Percentiles rank a stretch among this genome's conserved stretches.
Conservation (phyloP, 2,888 invertebrate species). For the Phania funesta region DNA sequence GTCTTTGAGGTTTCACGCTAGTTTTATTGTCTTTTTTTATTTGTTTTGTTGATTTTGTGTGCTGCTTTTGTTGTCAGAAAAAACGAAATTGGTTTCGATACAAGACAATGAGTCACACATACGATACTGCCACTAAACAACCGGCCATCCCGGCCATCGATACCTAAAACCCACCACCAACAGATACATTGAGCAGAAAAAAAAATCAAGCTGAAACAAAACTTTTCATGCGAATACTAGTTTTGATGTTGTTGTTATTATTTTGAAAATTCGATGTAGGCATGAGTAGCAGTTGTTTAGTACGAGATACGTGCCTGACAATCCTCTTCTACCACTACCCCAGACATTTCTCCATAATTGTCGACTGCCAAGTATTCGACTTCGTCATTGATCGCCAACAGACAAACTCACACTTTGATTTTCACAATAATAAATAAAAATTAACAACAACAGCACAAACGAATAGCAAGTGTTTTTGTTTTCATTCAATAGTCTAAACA, state of each 20-base stretch:
- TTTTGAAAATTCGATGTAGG: conserved; percentile 46
- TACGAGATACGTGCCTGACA: conserved; percentile 28
- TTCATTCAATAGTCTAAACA: background rate
- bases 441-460: background rate
- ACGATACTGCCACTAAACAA: conserved; percentile 40
- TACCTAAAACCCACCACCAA: conserved; percentile 46
- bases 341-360: conserved; percentile 13
- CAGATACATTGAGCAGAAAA: conserved; percentile 32
- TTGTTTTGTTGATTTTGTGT: too few relatives aligned
- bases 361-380: background rate
- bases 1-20: conserved; percentile 5
- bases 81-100: conserved; percentile 47
- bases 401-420: conserved; percentile 27
- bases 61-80: background rate
- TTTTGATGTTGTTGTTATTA: conserved; percentile 1
- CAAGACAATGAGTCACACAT: conserved; percentile 60
- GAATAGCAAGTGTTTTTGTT: conserved; percentile 58
- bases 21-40: conserved; percentile 10
- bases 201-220: conserved; percentile 16
- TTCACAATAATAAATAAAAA: conserved; percentile 33
- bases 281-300: conserved; percentile 35
- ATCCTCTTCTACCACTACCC: background rate
- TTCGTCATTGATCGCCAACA: conserved; percentile 45
- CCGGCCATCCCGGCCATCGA: conserved; percentile 28
- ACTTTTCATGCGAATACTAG: background rate